Evolutionary conservation across 2,797 vertebrate species (phyloP), one percentile per base, ranked within the genome.

Genomic region (Linurgus olivaceus): DNA sequence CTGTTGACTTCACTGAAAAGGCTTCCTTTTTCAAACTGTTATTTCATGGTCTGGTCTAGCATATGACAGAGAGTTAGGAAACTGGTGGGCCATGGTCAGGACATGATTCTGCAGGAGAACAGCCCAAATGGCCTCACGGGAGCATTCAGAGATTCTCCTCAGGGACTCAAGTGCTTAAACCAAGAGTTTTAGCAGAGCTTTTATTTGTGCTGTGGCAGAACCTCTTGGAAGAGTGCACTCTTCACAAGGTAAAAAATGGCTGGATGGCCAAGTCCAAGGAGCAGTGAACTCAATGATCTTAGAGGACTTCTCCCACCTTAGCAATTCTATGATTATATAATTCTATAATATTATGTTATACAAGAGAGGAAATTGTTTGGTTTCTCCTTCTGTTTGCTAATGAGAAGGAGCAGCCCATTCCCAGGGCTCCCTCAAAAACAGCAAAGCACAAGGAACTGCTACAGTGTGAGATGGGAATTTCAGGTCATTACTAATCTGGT

Each of bases 401-500:
- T 35, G 68, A 80, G 70, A 83, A 77, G 38, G 31, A 68, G 40
- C 31, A 71, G 47, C 26, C 61, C 78, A n/a, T 90, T 93, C 70
- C 62, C 85, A 72, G 12, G 2, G 13, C 23, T 89, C 50, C 45
- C 15, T 86, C 89, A 42, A 37, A 68, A 92, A 72, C 2, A 2
- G n/a, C 33, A 83, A 75, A 84, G 26, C 37, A 72, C 2, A 1
- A 61, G 38, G 62, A 73, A 12, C 44, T 28, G 33, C 45, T 11
- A 3, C 8, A 1, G 52, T 55, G 31, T 57, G 54, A 83, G 89
- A 48, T 2, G 3, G 37, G 75, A 85, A 40, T 91, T 94, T 92
- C 82, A 91, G 89, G 81, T 96, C 78, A 63, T 81, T 90, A 70
- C 29, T 93, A 86, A 93, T 92, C 58, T 51, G 47, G 31, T 55